Percentiles rank a stretch among this genome's conserved stretches.
phyloP scores from a whole-genome alignment of 2,888 invertebrate genomes.

The Antitype chi region DNA sequence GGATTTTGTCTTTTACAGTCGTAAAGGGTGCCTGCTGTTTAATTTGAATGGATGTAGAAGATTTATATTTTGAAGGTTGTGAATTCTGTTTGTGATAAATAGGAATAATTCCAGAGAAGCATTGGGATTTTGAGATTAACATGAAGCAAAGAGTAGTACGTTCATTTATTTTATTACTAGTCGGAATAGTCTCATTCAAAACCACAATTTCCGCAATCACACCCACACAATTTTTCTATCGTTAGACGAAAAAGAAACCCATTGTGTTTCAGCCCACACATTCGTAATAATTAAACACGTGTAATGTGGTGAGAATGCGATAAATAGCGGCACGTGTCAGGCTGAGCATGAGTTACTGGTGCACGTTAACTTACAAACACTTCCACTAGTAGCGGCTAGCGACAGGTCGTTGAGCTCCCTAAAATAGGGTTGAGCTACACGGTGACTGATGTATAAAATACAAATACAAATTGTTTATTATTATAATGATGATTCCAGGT shows the following conservation, averaged over 20 bases:
- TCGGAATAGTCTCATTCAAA: background rate
- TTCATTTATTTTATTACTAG: background rate
- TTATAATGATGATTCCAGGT: background rate
- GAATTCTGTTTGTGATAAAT: background rate
- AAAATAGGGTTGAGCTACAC: constrained; percentile 13
- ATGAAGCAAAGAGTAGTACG: background rate
- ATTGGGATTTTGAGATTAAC: background rate
- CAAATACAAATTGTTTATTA: no score
- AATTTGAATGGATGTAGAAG: background rate
- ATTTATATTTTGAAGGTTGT: background rate
- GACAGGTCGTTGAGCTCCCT: constrained; percentile 29
- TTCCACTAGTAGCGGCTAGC: background rate
- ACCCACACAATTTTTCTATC: background rate
- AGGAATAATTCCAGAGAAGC: background rate
- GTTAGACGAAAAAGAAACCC: constrained; percentile 11
- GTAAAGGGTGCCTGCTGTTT: background rate
- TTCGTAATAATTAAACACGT: constrained; percentile 52
- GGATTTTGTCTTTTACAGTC: constrained; percentile 10
- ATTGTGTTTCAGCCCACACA: constrained; percentile 23
- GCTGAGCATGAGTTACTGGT: constrained; percentile 55
- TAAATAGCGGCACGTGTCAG: constrained; percentile 57
- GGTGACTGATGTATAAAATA: background rate
- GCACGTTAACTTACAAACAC: constrained; percentile 27
- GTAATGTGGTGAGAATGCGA: constrained; percentile 52
- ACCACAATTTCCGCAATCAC: background rate